Evolutionary conservation across 2,113 vertebrate species (phyloP), one percentile per base, ranked within the genome.

Genomic region (Anarrhichthys ocellatus): DNA sequence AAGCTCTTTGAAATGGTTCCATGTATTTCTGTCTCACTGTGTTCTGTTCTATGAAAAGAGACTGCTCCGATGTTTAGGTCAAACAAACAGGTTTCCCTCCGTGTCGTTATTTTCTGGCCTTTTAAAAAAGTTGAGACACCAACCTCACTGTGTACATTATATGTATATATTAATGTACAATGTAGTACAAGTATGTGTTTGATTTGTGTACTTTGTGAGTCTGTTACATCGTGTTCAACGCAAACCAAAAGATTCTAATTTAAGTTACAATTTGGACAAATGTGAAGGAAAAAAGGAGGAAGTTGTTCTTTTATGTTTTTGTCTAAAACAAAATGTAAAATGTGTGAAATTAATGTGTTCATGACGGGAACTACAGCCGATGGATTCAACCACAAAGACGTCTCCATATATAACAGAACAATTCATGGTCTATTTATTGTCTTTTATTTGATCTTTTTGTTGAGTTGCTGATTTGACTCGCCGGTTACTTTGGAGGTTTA

Each of bases 121-220:
- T 59, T 64, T 27, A 65, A 50, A 36, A 66, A 40, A 75, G 36
- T 63, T 29, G 9, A 27, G 38, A 67, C 48, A 2, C 9, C 9
- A 59, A 59, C 17, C n/a, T 63, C 64, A 6, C 22, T 36, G 64
- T 78, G 77, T 85, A 42, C 46, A 6, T 36, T 5, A 58, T 29
- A 14, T 58, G 24, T 58, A 24, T 11, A 24, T 32, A 61, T 6
- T 24, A 29, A 20, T 62, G 29, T 34, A 62, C 27, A 61, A 15
- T 1, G 18, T 15, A 32, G 54, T 5, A 24, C 50, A n/a, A 52
- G 50, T n/a, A n/a, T 52, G 50, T 52, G n/a, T 27, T 22, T 22
- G 50, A 3, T 52, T 50, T 20, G 50, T 52, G 20, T 6, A 6
- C 14, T 48, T 52, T 52, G 6, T 9, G 46, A 64, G 46, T 64